These are phyloP conservation scores for Denticeps clupeoides DNA, from an alignment of 2,797 vertebrate species.

Conservation along the genomic window DNA sequence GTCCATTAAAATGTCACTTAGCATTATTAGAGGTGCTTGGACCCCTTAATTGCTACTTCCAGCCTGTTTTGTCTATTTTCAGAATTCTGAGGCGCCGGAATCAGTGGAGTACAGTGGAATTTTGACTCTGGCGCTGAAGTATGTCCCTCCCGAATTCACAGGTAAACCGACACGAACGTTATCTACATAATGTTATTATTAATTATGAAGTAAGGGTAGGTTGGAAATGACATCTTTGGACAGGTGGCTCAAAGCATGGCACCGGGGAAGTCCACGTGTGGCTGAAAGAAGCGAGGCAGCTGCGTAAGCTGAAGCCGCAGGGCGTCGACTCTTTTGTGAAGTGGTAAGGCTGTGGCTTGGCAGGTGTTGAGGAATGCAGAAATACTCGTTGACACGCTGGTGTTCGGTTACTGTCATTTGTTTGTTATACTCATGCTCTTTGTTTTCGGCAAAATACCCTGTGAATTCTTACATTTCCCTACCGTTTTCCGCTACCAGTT, in stretches of 20 bases:
- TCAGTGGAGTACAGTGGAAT: slow-evolving; percentile 20
- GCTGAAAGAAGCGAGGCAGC: slow-evolving; percentile 31
- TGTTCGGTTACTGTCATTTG: neutral
- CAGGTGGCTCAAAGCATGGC: slow-evolving; percentile 23
- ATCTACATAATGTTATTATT: neutral
- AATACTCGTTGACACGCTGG: no score
- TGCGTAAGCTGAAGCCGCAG: slow-evolving; percentile 26
- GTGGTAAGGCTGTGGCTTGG: slow-evolving; percentile 25
- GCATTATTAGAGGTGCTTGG: neutral
- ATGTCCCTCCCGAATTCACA: slow-evolving; percentile 17
- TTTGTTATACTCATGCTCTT: slow-evolving; percentile 3
- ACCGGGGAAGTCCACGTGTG: slow-evolving; percentile 34
- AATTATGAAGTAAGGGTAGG: neutral
- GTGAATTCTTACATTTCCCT: neutral
- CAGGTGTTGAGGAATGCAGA: no score
- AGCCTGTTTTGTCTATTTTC: neutral
- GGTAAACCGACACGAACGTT: slow-evolving; percentile 14
- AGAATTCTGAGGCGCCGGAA: slow-evolving; percentile 18
- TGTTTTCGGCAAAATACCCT: no score
- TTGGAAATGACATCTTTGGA: no score
- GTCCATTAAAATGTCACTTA: neutral
- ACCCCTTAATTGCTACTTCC: no score
- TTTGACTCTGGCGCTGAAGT: slow-evolving; percentile 34
- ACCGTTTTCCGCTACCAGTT: slow-evolving; percentile 16
- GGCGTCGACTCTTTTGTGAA: slow-evolving; percentile 39